Evolutionary conservation across 2,797 vertebrate genomes (phyloP), one percentile per base, ranked within the genome.

Genomic region (Ctenochaetus hawaiiensis): DNA sequence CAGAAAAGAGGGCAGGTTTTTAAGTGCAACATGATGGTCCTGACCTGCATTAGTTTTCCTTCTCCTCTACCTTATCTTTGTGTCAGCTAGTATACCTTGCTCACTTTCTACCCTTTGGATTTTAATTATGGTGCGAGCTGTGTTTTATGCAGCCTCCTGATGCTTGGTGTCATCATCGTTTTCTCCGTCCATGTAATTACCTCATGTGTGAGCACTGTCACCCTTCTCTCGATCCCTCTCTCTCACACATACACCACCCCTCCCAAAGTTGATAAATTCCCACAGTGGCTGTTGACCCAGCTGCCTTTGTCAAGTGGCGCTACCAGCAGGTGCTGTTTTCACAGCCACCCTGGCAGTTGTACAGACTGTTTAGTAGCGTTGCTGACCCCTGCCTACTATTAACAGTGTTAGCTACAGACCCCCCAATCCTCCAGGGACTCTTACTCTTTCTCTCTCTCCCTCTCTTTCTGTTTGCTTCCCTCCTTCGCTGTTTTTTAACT

Each of bases 211-310:
- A 78, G 80, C 76, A 22, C 69, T 37, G 74, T 75, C 51, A 58
- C 94, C 66, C 79, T 79, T 88, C 82, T 90, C 80, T 81, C 79
- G 60, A 81, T 90, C 84, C 80, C 81, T 78, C 13, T 56, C 86
- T 87, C 85, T 83, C 89, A 80, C 90, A 87, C 89, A 84, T 86
- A 71, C 81, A 86, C 83, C 90, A 91, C 87, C 93, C 96, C 96
- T 94, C 96, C 96, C 96, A 96, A 93, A 96, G 96, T 96, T 97
- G 97, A 97, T 97, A 96, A 97, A 97, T 98, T 98, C 97, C 97
- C 97, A 97, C 96, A 96, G 97, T 96, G 98, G 97, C 97, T 98
- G 97, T 99, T 99, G 98, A 98, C 97, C 98, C 97, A 99, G 97
- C 98, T 99, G 98, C 97, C 96, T 96, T 96, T 96, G 95, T 96